Evolutionary conservation across 2,888 invertebrate genomes (phyloP).

Genomic region (Lomographa bimaculata): DNA sequence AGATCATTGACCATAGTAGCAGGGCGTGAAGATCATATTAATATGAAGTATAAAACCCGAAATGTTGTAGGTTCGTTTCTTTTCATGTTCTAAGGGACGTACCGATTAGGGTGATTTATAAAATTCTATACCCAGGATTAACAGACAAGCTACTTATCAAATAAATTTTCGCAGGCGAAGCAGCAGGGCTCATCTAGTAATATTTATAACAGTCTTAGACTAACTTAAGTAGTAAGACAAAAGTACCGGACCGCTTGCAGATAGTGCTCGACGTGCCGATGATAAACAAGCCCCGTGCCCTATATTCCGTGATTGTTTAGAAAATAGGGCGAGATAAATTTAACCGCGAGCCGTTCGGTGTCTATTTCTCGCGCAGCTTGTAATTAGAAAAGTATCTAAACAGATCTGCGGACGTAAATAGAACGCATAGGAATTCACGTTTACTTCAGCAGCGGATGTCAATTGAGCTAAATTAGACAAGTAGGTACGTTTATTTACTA

Average conservation of each 20-base stretch:
- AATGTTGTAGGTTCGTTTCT: too few species aligned
- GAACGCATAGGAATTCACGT: slow-evolving; percentile 45
- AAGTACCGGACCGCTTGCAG: not conserved
- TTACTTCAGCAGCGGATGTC: slow-evolving; percentile 25
- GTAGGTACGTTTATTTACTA: not conserved
- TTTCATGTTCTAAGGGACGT: too few species aligned
- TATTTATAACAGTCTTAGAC: too few species aligned
- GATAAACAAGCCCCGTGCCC: slow-evolving; percentile 58
- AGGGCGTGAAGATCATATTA: too few species aligned
- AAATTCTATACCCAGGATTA: too few species aligned
- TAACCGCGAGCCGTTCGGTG: slow-evolving; percentile 63
- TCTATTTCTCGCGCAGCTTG: slow-evolving; percentile 62
- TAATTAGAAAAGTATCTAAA: slow-evolving; percentile 74
- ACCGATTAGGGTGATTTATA: too few species aligned
- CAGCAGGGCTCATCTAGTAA: too few species aligned
- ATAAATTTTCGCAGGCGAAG: too few species aligned
- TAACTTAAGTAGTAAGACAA: too few species aligned
- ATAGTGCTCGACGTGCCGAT: slow-evolving; percentile 23
- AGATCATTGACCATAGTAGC: too few species aligned
- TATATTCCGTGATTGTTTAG: slow-evolving; percentile 63
- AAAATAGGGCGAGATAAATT: slow-evolving; percentile 71
- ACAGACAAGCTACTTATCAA: too few species aligned
- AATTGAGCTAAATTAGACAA: slow-evolving; percentile 10
- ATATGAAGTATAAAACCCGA: too few species aligned
- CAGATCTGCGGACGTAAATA: slow-evolving; percentile 56